Evolutionary conservation across 2,113 vertebrate species (phyloP).

Genomic region (Malurus cyaneus): DNA sequence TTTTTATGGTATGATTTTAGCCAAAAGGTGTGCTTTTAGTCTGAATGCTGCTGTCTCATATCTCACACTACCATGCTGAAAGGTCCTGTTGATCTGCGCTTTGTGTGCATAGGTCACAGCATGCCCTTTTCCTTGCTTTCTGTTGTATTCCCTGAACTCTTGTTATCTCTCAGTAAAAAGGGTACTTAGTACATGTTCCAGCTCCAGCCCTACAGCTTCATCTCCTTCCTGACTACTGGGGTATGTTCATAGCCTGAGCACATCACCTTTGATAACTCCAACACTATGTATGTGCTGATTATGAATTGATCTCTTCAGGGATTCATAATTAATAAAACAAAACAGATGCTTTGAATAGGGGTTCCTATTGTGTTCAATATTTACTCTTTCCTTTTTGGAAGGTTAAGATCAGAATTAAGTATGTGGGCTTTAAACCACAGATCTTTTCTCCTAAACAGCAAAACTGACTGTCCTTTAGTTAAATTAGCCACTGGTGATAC

Average conservation of each 20-base stretch:
- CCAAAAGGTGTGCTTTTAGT: background rate
- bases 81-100: background rate
- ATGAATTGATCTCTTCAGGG: background rate
- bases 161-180: background rate
- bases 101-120: background rate
- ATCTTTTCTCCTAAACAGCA: background rate
- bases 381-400: background rate
- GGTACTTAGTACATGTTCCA: background rate
- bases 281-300: too few species aligned
- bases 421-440: background rate
- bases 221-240: background rate
- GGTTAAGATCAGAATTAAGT: background rate
- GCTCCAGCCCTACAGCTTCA: background rate
- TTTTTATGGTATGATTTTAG: background rate
- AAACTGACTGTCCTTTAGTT: background rate
- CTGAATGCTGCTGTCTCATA: background rate
- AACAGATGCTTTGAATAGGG: background rate
- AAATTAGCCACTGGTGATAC: background rate
- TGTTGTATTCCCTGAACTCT: background rate
- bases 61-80: background rate
- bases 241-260: background rate
- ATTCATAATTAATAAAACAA: background rate
- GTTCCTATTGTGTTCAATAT: background rate
- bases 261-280: background rate
- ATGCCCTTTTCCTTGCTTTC: background rate